phyloP scores from a whole-genome alignment of 2,113 vertebrate species.

The Oostethus manadensis region DNA sequence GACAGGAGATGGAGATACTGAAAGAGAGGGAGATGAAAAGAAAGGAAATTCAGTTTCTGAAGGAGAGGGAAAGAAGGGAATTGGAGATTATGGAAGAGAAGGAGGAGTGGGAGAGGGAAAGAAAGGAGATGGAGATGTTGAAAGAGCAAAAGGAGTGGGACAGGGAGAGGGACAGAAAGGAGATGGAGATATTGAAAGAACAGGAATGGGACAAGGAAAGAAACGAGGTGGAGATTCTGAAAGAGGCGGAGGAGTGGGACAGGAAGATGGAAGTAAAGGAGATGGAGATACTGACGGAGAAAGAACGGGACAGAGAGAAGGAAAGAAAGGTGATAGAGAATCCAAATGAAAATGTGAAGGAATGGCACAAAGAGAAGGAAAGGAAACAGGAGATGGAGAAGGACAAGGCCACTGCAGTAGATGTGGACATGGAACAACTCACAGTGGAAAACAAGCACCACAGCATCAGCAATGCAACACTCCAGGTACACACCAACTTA shows the following conservation, averaged over 20 bases:
- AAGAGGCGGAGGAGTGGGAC: neutral
- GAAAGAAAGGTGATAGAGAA: neutral
- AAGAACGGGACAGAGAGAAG: neutral
- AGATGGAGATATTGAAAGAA: no score
- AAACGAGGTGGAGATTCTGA: neutral
- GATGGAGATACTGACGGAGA: no score
- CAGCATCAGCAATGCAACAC: slow-evolving; percentile 69
- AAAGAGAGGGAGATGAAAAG: neutral
- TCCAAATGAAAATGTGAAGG: neutral
- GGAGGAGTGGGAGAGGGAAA: neutral
- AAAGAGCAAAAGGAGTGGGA: neutral
- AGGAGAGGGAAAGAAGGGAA: neutral
- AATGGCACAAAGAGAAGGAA: neutral
- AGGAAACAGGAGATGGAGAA: slow-evolving; percentile 34
- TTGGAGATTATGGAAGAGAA: neutral
- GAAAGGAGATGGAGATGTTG: no score
- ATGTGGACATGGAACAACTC: slow-evolving; percentile 60
- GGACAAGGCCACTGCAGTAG: slow-evolving; percentile 56
- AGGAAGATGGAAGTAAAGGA: neutral
- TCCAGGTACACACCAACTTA: slow-evolving; percentile 70
- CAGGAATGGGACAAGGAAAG: neutral
- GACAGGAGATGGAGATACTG: neutral
- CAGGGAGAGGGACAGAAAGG: neutral
- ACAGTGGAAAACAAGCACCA: slow-evolving; percentile 72
- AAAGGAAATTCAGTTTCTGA: neutral